A percentile compares a stretch with the other conserved stretches of the same genome.
These are phyloP conservation scores for Molothrus aeneus DNA, from an alignment of 2,797 vertebrate genomes.

Conservation along the genomic window DNA sequence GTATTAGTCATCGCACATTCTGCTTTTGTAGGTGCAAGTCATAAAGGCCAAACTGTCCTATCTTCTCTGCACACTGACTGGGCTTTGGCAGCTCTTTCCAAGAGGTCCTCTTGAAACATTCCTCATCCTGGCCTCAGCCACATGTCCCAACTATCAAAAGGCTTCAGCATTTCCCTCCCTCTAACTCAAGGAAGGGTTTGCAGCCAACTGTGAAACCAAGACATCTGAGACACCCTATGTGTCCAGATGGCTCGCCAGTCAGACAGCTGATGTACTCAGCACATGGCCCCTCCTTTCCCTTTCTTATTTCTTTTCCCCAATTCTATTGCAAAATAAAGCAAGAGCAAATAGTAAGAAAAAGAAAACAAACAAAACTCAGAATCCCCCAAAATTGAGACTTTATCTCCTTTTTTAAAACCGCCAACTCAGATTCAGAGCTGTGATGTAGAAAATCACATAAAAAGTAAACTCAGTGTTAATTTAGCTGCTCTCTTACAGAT, in stretches of 20 bases:
- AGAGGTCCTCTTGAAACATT: not conserved
- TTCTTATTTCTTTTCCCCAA: not conserved
- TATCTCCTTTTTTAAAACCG: not conserved
- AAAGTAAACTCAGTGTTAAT: not conserved
- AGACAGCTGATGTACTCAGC: not conserved
- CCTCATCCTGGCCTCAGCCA: not conserved
- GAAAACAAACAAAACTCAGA: not conserved
- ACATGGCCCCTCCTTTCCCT: not conserved
- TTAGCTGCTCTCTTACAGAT: not conserved
- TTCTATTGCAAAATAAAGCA: not conserved
- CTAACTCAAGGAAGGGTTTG: not conserved
- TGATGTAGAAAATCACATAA: not conserved
- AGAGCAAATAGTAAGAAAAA: not conserved
- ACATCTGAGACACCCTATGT: not conserved
- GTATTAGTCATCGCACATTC: not conserved
- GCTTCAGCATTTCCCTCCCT: not conserved
- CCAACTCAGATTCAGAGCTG: not conserved
- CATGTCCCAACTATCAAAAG: not conserved
- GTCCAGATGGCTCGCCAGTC: constrained; percentile 2
- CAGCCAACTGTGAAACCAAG: constrained; percentile 28
- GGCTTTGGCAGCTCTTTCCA: not conserved
- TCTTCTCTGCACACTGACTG: not conserved
- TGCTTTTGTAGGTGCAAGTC: not conserved
- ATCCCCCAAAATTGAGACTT: not conserved
- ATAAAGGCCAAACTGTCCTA: not conserved